Conservation (phyloP, 1,140 invertebrate species). For the Drosophila grimshawi region DNA sequence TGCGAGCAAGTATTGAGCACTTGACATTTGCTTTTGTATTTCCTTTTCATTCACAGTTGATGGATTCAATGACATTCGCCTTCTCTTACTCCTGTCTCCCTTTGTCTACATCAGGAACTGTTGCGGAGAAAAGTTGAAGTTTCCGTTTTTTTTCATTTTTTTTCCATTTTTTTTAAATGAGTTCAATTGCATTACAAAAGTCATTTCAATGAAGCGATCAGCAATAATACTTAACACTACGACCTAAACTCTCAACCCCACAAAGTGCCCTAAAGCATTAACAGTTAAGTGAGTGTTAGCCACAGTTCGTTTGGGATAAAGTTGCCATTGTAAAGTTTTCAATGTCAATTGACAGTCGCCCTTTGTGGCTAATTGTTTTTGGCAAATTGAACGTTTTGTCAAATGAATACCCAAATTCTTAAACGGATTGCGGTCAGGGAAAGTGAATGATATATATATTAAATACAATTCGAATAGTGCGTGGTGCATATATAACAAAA, state of each 20-base stretch:
- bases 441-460: background rate
- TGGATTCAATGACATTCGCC: background rate
- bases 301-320: slow-evolving; percentile 4
- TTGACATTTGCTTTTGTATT: slow-evolving; percentile 49
- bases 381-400: slow-evolving; percentile 2
- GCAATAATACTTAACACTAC: slow-evolving; percentile 55
- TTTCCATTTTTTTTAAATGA: slow-evolving; percentile 52
- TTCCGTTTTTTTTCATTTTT: slow-evolving; percentile 14
- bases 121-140: background rate
- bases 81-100: background rate
- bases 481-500: too few species aligned
- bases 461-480: too few species aligned
- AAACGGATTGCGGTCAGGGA: background rate
- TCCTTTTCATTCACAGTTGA: slow-evolving; percentile 27
- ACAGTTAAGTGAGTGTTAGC: slow-evolving; percentile 37
- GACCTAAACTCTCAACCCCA: slow-evolving; percentile 6
- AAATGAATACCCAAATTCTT: background rate
- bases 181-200: slow-evolving; percentile 77
- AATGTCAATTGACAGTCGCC: slow-evolving; percentile 23
- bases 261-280: slow-evolving; percentile 12
- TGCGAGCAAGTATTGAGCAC: slow-evolving; percentile 49
- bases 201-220: slow-evolving; percentile 62
- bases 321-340: slow-evolving; percentile 29
- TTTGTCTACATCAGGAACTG: background rate
- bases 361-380: slow-evolving; percentile 42